phyloP scores from a whole-genome alignment of 2,797 vertebrate species.

The Leptodactylus fallax region DNA sequence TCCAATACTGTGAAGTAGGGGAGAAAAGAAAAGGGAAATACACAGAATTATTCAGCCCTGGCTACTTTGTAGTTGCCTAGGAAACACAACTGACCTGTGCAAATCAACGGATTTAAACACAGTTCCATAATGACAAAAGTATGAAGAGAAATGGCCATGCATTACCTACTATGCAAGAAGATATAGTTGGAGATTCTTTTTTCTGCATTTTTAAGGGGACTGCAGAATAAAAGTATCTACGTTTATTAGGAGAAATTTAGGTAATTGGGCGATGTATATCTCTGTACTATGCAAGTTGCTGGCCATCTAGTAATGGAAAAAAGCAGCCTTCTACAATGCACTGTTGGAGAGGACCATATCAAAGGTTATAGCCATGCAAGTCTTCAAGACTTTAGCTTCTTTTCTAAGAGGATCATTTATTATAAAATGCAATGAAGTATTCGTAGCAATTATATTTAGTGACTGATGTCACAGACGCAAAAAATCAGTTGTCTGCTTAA shows the following conservation, averaged over 20 bases:
- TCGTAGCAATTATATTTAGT: not conserved
- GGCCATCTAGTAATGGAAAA: not conserved
- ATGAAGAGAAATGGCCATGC: not conserved
- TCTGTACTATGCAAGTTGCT: not conserved
- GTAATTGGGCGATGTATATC: not conserved
- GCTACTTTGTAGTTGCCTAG: not conserved
- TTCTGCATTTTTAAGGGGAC: not conserved
- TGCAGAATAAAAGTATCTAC: not conserved
- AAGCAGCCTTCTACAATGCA: not conserved
- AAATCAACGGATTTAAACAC: slow-evolving; percentile 1
- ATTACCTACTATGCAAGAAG: not conserved
- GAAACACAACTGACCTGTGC: not conserved
- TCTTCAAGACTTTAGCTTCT: not conserved
- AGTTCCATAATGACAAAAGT: slow-evolving; percentile 1
- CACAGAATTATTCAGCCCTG: not conserved
- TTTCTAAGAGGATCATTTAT: not conserved
- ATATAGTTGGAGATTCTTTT: not conserved
- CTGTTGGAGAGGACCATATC: too few species aligned
- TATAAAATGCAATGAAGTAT: not conserved
- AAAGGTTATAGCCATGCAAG: not conserved
- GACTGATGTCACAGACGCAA: not conserved
- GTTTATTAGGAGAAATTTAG: not conserved
- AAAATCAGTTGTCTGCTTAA: not conserved
- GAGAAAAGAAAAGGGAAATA: not conserved
- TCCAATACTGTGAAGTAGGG: not conserved